phyloP scores from a whole-genome alignment of 2,888 invertebrate species.

The Sabatieria punctata region DNA sequence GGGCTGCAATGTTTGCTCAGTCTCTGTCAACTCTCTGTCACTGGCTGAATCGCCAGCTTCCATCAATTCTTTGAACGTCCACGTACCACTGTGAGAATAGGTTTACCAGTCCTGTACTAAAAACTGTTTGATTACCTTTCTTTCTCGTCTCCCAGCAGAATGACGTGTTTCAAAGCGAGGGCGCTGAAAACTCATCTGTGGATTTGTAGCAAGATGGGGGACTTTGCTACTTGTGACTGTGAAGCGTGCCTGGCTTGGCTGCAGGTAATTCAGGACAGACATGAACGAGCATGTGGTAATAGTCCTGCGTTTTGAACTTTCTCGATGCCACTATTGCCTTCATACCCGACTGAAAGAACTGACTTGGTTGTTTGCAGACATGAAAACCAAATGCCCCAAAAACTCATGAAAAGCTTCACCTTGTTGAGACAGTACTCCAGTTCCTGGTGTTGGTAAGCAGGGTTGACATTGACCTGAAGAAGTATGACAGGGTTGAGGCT shows the following conservation, averaged over 20 bases:
- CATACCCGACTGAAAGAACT: conserved; percentile 37
- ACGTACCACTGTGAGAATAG: conserved; percentile 34
- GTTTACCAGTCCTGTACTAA: background rate
- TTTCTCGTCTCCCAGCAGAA: conserved; percentile 35
- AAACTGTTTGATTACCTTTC: background rate
- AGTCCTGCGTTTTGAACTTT: conserved; percentile 47
- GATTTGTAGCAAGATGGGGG: background rate
- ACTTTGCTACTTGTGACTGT: conserved; percentile 19
- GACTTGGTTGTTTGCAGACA: background rate
- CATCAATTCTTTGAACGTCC: conserved; percentile 36
- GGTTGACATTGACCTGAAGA: conserved; percentile 53
- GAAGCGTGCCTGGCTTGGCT: conserved; percentile 38
- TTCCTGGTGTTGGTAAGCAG: conserved; percentile 52
- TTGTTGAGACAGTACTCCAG: conserved; percentile 53
- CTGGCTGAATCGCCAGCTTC: conserved; percentile 33
- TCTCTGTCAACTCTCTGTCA: conserved; percentile 28
- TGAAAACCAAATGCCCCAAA: conserved; percentile 3
- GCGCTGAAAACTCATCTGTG: conserved; percentile 11
- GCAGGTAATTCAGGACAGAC: conserved; percentile 43
- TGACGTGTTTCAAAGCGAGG: conserved; percentile 40
- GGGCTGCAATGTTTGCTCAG: conserved; percentile 44
- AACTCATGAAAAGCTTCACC: conserved; percentile 31
- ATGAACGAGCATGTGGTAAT: conserved; percentile 46
- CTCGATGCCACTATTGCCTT: conserved; percentile 50
- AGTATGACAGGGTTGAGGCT: background rate